Conservation (phyloP, 2,888 invertebrate genomes). For the Abscondita cerata region DNA sequence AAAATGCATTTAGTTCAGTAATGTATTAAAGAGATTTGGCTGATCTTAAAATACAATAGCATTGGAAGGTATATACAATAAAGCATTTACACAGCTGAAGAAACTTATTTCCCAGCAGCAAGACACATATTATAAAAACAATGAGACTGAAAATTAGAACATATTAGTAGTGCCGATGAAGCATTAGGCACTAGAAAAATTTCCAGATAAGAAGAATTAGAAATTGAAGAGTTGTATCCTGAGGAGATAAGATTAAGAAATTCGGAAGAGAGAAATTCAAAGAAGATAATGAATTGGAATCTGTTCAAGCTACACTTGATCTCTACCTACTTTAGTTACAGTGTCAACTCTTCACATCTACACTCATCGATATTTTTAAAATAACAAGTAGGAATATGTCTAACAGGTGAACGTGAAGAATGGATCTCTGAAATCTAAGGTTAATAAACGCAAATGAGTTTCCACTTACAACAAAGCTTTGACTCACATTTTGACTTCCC, state of each 20-base stretch:
- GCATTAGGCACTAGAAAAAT: constrained; percentile 63
- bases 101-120: too few species aligned
- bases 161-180: constrained; percentile 56
- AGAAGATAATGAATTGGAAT: constrained; percentile 64
- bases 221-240: constrained; percentile 45
- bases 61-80: too few species aligned
- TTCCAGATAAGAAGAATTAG: constrained; percentile 64
- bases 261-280: constrained; percentile 61
- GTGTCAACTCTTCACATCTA: constrained; percentile 38
- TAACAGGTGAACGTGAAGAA: constrained; percentile 54
- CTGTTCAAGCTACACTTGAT: constrained; percentile 55
- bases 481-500: too few species aligned
- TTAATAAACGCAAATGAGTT: constrained; percentile 58
- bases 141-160: constrained; percentile 53
- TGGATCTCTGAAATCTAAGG: constrained; percentile 53
- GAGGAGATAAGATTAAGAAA: constrained; percentile 45
- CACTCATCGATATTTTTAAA: constrained; percentile 26
- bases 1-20: too few species aligned
- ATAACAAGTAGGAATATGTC: constrained; percentile 49
- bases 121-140: too few species aligned
- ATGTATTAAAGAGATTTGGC: too few species aligned
- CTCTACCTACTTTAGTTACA: constrained; percentile 56
- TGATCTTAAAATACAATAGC: too few species aligned
- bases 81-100: too few species aligned
- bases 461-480: constrained; percentile 60